Evolutionary conservation across 2,888 invertebrate genomes (phyloP).

Genomic region (Hirudinaria manillensis): DNA sequence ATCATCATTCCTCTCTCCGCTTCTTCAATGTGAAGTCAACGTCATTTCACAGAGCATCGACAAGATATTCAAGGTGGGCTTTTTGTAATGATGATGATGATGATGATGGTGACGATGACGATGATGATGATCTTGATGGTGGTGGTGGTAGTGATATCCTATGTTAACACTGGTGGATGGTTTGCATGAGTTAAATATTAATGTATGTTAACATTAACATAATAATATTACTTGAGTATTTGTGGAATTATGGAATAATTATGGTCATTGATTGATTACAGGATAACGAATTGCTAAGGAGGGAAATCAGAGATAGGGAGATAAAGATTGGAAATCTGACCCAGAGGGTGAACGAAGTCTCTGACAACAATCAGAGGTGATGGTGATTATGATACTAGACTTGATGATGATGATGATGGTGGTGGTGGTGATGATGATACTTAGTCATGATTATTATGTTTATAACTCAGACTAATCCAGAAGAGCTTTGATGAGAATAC

Average conservation of each 20-base stretch:
- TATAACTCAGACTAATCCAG: background rate
- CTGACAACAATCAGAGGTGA: background rate
- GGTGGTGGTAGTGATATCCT: too few relatives aligned
- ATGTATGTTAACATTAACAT: too few relatives aligned
- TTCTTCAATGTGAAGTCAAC: background rate
- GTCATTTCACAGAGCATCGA: background rate
- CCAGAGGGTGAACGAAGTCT: background rate
- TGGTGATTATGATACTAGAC: background rate
- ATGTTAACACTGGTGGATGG: too few relatives aligned
- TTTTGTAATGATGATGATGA: background rate
- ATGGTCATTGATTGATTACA: background rate
- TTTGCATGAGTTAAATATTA: too few relatives aligned
- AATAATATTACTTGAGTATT: too few relatives aligned
- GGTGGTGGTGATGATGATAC: background rate
- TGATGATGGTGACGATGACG: background rate
- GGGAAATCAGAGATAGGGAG: background rate
- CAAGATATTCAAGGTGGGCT: background rate
- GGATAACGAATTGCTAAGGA: conserved; percentile 3
- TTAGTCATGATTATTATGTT: background rate
- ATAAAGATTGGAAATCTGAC: background rate
- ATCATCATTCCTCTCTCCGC: background rate
- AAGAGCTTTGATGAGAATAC: too few relatives aligned
- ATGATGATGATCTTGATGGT: background rate
- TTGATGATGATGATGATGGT: background rate
- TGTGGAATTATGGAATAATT: too few relatives aligned